Evolutionary conservation across 1,140 invertebrate species (phyloP).

Genomic region (Dolichoris vasculosae): DNA sequence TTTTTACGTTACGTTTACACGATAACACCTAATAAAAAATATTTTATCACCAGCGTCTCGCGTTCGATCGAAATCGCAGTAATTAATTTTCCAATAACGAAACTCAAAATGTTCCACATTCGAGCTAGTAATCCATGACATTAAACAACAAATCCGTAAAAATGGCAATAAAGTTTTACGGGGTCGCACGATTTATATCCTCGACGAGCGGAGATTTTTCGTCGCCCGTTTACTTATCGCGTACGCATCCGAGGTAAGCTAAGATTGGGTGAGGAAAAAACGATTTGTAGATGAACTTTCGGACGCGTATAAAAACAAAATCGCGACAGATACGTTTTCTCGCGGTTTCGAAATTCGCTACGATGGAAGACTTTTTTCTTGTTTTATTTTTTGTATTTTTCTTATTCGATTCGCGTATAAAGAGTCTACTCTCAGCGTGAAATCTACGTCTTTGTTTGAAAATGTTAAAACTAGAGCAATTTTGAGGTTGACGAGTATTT

Average conservation of each 20-base stretch:
- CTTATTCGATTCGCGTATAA: background rate
- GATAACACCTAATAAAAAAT: background rate
- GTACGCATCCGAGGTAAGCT: conserved; percentile 60
- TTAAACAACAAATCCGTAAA: conserved; percentile 47
- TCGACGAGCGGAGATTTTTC: conserved; percentile 32
- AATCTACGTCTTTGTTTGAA: no score
- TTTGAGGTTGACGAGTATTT: background rate
- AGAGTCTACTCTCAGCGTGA: background rate
- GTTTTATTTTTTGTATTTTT: background rate
- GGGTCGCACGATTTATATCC: conserved; percentile 30
- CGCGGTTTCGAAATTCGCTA: background rate
- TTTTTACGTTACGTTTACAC: no score
- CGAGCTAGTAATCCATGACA: conserved; percentile 25
- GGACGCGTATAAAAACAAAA: background rate
- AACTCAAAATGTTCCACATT: background rate
- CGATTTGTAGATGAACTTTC: background rate
- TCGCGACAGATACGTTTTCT: no score
- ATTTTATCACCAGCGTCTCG: background rate
- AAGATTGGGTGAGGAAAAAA: conserved; percentile 56
- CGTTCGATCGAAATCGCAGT: background rate
- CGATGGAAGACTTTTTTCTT: background rate
- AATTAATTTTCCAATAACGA: conserved; percentile 29
- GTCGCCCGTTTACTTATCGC: background rate
- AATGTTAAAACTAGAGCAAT: background rate
- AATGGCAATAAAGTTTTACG: conserved; percentile 55